Evolutionary conservation across 1,140 invertebrate genomes (phyloP).

Genomic region (Pogonognathellus flavescens): DNA sequence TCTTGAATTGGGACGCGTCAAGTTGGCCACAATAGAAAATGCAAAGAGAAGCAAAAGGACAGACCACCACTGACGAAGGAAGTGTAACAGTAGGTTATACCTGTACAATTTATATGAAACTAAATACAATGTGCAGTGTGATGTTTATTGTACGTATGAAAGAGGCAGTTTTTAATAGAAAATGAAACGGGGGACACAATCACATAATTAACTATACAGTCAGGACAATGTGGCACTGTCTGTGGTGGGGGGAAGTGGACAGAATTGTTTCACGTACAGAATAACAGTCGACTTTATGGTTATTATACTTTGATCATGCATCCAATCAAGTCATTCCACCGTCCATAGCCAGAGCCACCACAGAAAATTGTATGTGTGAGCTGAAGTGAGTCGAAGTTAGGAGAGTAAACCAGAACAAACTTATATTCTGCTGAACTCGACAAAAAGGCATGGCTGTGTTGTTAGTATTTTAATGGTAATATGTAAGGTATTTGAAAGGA

Average conservation of each 20-base stretch:
- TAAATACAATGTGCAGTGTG: not conserved
- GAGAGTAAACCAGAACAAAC: not conserved
- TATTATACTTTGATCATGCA: slow-evolving; percentile 32
- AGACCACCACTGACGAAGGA: not conserved
- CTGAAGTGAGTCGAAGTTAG: slow-evolving; percentile 1
- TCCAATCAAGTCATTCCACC: slow-evolving; percentile 44
- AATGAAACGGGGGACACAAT: slow-evolving; percentile 33
- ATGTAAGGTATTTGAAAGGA: slow-evolving; percentile 39
- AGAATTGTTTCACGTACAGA: slow-evolving; percentile 6
- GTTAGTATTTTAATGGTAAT: slow-evolving; percentile 40
- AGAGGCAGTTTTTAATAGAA: slow-evolving; percentile 10
- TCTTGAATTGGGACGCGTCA: not conserved
- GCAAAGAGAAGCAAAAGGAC: not conserved
- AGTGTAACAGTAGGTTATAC: too few relatives aligned
- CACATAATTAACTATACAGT: slow-evolving; percentile 29
- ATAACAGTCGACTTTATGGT: slow-evolving; percentile 4
- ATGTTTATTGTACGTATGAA: slow-evolving; percentile 14
- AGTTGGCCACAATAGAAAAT: not conserved
- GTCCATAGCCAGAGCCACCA: not conserved
- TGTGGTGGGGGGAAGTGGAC: not conserved
- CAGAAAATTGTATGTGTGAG: not conserved
- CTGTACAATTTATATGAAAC: too few relatives aligned
- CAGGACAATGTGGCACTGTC: not conserved
- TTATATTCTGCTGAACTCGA: slow-evolving; percentile 7
- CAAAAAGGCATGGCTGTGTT: slow-evolving; percentile 20